These are phyloP conservation scores for Erannis defoliaria DNA, from an alignment of 2,888 invertebrate species.

Conservation along the genomic window DNA sequence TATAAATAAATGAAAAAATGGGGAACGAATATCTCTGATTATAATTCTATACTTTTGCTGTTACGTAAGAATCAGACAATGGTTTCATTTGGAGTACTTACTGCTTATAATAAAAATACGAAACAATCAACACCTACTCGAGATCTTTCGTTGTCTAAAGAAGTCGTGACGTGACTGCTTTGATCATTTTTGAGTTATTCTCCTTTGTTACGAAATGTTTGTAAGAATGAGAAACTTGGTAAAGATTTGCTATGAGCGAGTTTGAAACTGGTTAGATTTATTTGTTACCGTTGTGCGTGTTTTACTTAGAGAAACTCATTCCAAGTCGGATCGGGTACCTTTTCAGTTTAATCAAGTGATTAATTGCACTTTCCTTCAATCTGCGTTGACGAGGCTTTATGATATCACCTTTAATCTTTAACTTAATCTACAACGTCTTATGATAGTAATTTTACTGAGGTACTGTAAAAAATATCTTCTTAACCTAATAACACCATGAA, in stretches of 20 bases:
- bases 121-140: conserved; percentile 37
- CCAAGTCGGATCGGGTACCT: conserved; percentile 51
- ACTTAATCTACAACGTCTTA: conserved; percentile 1
- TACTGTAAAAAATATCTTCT: not conserved
- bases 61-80: conserved; percentile 29
- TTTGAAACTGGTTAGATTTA: conserved; percentile 63
- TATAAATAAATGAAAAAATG: conserved; percentile 16
- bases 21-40: not conserved
- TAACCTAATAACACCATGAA: not conserved
- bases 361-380: conserved; percentile 53
- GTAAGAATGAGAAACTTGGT: conserved; percentile 36
- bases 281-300: conserved; percentile 57
- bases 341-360: conserved; percentile 54
- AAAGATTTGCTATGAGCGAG: conserved; percentile 57
- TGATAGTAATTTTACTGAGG: not conserved
- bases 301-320: conserved; percentile 52
- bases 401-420: conserved; percentile 13
- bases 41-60: conserved; percentile 8
- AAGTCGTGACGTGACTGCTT: conserved; percentile 36
- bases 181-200: conserved; percentile 46
- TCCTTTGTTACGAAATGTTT: conserved; percentile 30
- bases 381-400: conserved; percentile 42
- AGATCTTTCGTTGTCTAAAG: conserved; percentile 32
- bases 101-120: conserved; percentile 31
- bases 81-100: conserved; percentile 24